Conservation (phyloP, 2,888 invertebrate genomes). For the Leptogaster cylindrica region DNA sequence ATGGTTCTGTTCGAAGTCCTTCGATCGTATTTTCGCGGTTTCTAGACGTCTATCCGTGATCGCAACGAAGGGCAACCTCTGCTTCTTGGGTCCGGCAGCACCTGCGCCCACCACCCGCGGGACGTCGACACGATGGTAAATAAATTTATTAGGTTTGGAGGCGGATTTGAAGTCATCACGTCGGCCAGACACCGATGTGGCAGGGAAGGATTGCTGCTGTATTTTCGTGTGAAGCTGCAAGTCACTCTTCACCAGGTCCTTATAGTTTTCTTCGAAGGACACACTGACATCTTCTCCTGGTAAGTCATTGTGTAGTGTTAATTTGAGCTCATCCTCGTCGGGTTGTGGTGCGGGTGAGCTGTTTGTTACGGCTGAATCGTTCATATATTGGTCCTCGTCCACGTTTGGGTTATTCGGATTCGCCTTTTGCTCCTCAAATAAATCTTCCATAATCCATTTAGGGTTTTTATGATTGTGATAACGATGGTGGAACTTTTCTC, state of each 20-base stretch:
- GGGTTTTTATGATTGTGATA: slow-evolving; percentile 49
- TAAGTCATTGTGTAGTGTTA: slow-evolving; percentile 53
- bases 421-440: slow-evolving; percentile 55
- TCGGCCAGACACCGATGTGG: background rate
- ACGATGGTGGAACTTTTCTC: slow-evolving; percentile 53
- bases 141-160: slow-evolving; percentile 55
- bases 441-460: slow-evolving; percentile 53
- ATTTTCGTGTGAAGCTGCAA: slow-evolving; percentile 11
- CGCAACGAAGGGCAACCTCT: slow-evolving; percentile 60
- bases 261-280: slow-evolving; percentile 48
- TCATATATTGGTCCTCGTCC: slow-evolving; percentile 44
- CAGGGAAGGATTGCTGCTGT: background rate
- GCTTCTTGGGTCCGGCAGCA: slow-evolving; percentile 52
- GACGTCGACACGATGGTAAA: slow-evolving; percentile 59
- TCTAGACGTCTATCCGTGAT: slow-evolving; percentile 61
- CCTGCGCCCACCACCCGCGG: slow-evolving; percentile 55
- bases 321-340: slow-evolving; percentile 46
- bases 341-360: background rate
- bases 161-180: slow-evolving; percentile 39
- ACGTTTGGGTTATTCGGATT: slow-evolving; percentile 48
- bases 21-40: slow-evolving; percentile 55
- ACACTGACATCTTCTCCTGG: slow-evolving; percentile 54
- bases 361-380: slow-evolving; percentile 30
- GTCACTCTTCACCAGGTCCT: slow-evolving; percentile 1
- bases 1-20: slow-evolving; percentile 55